Evolutionary conservation across 2,888 invertebrate genomes (phyloP).

Genomic region (Drosophila siamana): DNA sequence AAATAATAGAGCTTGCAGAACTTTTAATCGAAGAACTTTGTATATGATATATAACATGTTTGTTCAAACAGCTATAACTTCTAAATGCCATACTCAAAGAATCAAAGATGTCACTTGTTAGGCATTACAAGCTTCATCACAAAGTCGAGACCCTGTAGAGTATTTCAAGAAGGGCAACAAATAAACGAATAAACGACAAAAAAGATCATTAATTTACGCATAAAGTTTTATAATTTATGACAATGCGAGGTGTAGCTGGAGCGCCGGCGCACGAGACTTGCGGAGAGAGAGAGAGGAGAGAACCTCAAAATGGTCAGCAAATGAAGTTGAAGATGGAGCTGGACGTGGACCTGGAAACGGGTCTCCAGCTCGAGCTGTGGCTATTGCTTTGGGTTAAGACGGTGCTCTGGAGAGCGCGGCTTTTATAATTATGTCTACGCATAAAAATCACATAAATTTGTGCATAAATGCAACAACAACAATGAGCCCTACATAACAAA

Average conservation of each 20-base stretch:
- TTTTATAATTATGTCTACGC: conserved; percentile 84
- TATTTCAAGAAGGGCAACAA: conserved; percentile 42
- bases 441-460: conserved; percentile 85
- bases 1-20: neutral
- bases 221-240: conserved; percentile 85
- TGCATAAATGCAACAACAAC: conserved; percentile 77
- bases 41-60: no score
- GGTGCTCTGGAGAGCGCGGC: conserved; percentile 44
- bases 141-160: conserved; percentile 15
- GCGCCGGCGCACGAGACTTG: conserved; percentile 64
- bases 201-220: conserved; percentile 84
- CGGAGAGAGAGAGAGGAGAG: conserved; percentile 3
- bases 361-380: conserved; percentile 15
- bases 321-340: conserved; percentile 53
- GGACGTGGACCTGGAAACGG: conserved; percentile 39
- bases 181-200: conserved; percentile 42
- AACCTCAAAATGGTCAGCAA: conserved; percentile 49
- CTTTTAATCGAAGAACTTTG: neutral
- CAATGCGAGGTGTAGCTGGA: conserved; percentile 79
- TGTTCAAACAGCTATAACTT: no score
- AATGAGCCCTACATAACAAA: conserved; percentile 80
- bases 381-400: conserved; percentile 43
- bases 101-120: neutral
- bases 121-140: neutral
- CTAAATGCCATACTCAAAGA: no score